A percentile compares a stretch with the other conserved stretches of the same genome.
Evolutionary conservation across 2,797 vertebrate genomes (phyloP).

Genomic region (Epinephelus coioides): DNA sequence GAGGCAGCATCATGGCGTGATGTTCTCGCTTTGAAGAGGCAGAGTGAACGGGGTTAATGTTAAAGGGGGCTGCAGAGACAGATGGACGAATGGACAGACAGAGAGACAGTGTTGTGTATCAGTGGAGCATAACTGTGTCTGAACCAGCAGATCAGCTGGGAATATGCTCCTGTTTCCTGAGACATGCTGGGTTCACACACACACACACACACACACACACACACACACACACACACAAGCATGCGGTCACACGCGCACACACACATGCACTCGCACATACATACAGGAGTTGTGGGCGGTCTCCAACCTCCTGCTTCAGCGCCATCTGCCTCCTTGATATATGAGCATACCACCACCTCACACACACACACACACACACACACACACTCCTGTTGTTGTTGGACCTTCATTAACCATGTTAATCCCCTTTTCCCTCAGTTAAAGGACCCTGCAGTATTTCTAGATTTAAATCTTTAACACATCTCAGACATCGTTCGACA

Average conservation of each 20-base stretch:
- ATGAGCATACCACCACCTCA: slow-evolving; percentile 25
- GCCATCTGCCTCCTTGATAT: slow-evolving; percentile 69
- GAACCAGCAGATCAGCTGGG: slow-evolving; percentile 81
- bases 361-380: background rate
- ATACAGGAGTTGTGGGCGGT: slow-evolving; percentile 38
- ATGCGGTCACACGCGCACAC: background rate
- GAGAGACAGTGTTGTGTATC: slow-evolving; percentile 33
- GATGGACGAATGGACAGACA: slow-evolving; percentile 48
- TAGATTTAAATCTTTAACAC: background rate
- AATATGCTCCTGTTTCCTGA: slow-evolving; percentile 83
- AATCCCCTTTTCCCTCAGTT: background rate
- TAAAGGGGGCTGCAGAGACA: slow-evolving; percentile 15
- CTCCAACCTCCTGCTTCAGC: slow-evolving; percentile 61
- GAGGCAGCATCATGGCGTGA: too few relatives aligned
- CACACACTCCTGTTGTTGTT: background rate
- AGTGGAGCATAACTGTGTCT: slow-evolving; percentile 48
- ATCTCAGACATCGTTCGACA: background rate
- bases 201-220: slow-evolving; percentile 19
- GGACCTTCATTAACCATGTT: slow-evolving; percentile 1
- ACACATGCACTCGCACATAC: slow-evolving; percentile 18
- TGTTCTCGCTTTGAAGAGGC: too few relatives aligned
- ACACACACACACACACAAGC: slow-evolving; percentile 29
- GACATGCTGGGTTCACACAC: slow-evolving; percentile 61
- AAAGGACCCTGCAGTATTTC: background rate
- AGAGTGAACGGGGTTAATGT: too few relatives aligned